Conservation (phyloP, 2,797 vertebrate species). For the Bovichtus variegatus region DNA sequence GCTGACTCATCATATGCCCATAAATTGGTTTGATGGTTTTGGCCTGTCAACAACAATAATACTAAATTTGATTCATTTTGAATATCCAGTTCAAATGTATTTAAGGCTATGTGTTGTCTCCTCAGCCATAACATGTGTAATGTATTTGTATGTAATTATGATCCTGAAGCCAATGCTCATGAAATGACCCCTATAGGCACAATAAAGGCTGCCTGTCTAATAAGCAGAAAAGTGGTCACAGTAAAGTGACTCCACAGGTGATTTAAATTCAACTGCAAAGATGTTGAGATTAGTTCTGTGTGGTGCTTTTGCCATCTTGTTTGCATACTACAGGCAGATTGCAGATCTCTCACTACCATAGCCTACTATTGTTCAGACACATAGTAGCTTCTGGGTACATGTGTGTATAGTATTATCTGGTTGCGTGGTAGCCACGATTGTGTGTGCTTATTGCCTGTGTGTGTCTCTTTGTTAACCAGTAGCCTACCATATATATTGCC, state of each 20-base stretch:
- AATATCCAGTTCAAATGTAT: conserved; percentile 11
- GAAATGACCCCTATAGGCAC: neutral
- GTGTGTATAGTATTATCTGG: conserved; percentile 3
- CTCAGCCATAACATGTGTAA: neutral
- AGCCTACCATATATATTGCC: neutral
- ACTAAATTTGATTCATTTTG: conserved; percentile 32
- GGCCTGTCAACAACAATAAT: conserved; percentile 30
- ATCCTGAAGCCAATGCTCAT: conserved; percentile 1
- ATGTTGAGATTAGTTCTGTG: conserved; percentile 41
- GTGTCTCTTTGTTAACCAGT: no score
- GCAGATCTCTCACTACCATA: conserved; percentile 15
- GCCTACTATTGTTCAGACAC: conserved; percentile 28
- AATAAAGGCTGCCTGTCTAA: neutral
- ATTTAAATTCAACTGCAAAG: conserved; percentile 54
- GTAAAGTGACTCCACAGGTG: neutral
- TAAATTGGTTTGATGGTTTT: conserved; percentile 50
- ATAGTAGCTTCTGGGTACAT: conserved; percentile 17
- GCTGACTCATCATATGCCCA: conserved; percentile 38
- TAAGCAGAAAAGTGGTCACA: neutral
- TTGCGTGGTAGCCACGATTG: conserved; percentile 1
- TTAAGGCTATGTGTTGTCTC: neutral
- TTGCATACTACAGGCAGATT: conserved; percentile 61
- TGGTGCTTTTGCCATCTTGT: conserved; percentile 29
- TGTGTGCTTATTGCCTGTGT: conserved; percentile 4
- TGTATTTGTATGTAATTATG: neutral